Base-by-base conservation (phyloP, 2,797 vertebrate species). In the Nasua narica region DNA sequence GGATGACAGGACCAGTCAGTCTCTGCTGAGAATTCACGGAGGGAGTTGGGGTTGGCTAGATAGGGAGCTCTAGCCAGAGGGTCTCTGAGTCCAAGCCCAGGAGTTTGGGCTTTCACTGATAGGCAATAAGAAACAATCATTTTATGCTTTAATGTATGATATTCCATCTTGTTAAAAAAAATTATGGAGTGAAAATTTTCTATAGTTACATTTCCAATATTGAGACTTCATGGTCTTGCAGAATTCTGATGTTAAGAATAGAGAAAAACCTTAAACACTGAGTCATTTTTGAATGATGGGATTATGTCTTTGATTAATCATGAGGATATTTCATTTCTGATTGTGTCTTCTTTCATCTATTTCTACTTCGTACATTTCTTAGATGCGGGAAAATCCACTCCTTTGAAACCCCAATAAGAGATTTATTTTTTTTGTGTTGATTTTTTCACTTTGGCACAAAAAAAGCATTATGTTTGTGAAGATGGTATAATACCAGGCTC, bases 221-320 rank as follows among this genome's bases (percentile, higher is more conserved):
- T 84, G 69, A 79, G 35, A 96, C 90, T 96, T 96, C 67, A 93
- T 86, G 96, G 67, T 78, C 87, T 54, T 90, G 32, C 3, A 87
- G 74, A 96, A 87, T 92, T 93, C 79, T 90, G 5, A 10, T 96
- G 92, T 93, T 92, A n/a, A 97, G 95, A 83, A 91, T 50, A 82
- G 29, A 98, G 97, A 95, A 91, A 92, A 98, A 95, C 90, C 67
- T 97, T 94, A 97, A 97, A 18, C 1, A 92, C 18, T 1, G 92
- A 97, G 97, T 97, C 95, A 96, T 92, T 96, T 92, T 94, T 97
- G 93, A 97, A 40, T 88, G 77, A 91, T 1, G 8, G 65, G 29
- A 96, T 83, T 95, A 85, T 98, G 96, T 67, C 79, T 98, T 98
- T 97, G 92, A 96, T 98, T 98, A 98, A 50, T 78, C 72, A 76